phyloP scores from a whole-genome alignment of 2,113 vertebrate genomes.

The Pseudois nayaur region DNA sequence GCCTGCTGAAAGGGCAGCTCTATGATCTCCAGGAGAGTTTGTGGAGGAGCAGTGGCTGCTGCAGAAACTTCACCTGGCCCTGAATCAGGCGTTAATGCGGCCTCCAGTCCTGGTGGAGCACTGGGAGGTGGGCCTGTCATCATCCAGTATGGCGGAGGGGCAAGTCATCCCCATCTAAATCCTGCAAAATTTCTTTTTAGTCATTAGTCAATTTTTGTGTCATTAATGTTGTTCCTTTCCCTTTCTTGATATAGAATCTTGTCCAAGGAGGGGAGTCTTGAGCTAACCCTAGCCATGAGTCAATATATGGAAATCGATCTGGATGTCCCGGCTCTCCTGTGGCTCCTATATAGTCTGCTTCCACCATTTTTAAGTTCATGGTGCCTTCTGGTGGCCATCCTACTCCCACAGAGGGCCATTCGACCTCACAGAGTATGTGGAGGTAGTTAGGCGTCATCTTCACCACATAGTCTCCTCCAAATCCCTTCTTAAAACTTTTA shows the following conservation, averaged over 20 bases:
- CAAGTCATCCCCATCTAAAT: background rate
- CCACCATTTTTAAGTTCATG: background rate
- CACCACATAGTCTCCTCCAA: background rate
- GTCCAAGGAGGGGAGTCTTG: background rate
- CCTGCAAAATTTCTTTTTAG: background rate
- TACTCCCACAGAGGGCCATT: background rate
- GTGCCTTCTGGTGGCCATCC: background rate
- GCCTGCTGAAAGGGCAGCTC: background rate
- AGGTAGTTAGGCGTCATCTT: background rate
- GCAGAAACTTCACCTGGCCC: background rate
- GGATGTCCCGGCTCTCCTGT: background rate
- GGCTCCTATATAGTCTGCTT: background rate
- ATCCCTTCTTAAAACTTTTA: background rate
- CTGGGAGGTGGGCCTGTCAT: fast-evolving
- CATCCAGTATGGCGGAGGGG: background rate
- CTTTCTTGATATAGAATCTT: background rate
- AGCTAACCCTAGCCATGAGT: background rate
- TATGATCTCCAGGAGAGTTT: background rate
- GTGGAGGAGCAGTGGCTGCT: fast-evolving
- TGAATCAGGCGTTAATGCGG: fast-evolving
- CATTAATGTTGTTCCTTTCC: background rate
- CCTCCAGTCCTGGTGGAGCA: background rate
- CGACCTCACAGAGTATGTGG: background rate
- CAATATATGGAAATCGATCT: background rate
- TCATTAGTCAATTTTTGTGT: background rate